These are phyloP conservation scores for Cantharis nigra DNA, from an alignment of 2,888 invertebrate species.

Conservation along the genomic window DNA sequence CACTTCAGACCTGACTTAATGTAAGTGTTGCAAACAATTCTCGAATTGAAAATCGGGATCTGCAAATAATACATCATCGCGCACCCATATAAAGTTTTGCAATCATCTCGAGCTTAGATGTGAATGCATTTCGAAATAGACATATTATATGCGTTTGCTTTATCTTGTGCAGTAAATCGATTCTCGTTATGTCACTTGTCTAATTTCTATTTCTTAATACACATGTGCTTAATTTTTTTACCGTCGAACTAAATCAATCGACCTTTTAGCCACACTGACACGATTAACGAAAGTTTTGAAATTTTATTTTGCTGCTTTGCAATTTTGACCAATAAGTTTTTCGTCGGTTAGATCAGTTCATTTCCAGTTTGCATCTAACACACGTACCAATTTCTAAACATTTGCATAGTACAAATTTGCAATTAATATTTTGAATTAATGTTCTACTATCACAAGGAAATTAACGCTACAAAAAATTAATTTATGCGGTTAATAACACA, in stretches of 20 bases:
- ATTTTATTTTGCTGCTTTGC: not conserved
- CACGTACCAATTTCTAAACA: not conserved
- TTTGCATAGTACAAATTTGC: not conserved
- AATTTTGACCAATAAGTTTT: not conserved
- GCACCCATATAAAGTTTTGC: not conserved
- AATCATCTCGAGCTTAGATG: not conserved
- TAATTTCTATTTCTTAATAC: not conserved
- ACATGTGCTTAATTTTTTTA: not conserved
- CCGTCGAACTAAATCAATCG: not conserved
- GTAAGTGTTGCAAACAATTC: conserved; percentile 65
- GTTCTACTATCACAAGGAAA: not conserved
- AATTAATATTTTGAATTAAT: not conserved
- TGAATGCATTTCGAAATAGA: not conserved
- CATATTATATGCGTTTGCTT: not conserved
- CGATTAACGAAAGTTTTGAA: not conserved
- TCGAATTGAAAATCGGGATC: not conserved
- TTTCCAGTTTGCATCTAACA: not conserved
- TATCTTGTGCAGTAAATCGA: not conserved
- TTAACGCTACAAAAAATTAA: not conserved
- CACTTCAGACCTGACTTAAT: conserved; percentile 94
- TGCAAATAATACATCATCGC: not conserved
- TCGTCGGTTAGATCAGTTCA: not conserved
- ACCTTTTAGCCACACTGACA: not conserved
- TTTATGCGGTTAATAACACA: not conserved
- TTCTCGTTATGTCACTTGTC: not conserved